Evolutionary conservation across 2,888 invertebrate species (phyloP).

Genomic region (Rotaria macrura): DNA sequence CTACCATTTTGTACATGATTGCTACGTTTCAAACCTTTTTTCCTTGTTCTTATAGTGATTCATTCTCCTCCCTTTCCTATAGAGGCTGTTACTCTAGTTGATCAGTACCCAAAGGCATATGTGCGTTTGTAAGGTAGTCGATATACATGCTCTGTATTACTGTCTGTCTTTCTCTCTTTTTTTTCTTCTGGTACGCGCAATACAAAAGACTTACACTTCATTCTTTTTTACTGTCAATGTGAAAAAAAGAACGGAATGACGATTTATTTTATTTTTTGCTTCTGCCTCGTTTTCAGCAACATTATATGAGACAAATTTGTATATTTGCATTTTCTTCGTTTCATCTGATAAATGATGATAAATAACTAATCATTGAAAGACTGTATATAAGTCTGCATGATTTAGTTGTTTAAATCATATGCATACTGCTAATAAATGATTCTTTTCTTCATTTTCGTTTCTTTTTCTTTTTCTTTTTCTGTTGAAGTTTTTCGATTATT

Average conservation of each 20-base stretch:
- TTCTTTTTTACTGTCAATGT: not conserved
- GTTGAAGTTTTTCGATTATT: not conserved
- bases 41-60: not conserved
- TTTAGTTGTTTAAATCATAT: not conserved
- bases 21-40: not conserved
- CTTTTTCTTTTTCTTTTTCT: not conserved
- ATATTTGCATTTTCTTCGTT: not conserved
- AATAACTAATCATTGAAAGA: not conserved
- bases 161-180: not conserved
- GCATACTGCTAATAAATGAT: not conserved
- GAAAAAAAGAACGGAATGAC: not conserved
- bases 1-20: not conserved
- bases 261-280: not conserved
- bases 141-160: not conserved
- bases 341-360: slow-evolving; percentile 4
- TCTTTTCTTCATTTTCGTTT: too few species aligned
- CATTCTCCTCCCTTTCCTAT: not conserved
- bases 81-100: not conserved
- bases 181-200: not conserved
- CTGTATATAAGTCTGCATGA: not conserved
- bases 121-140: too few species aligned
- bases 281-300: not conserved
- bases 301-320: not conserved
- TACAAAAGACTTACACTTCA: not conserved
- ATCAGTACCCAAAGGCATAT: not conserved